Percentiles rank a stretch among this genome's conserved stretches.
These are phyloP conservation scores for Diglossa cyanea DNA, from an alignment of 2,797 vertebrate genomes.

Conservation along the genomic window DNA sequence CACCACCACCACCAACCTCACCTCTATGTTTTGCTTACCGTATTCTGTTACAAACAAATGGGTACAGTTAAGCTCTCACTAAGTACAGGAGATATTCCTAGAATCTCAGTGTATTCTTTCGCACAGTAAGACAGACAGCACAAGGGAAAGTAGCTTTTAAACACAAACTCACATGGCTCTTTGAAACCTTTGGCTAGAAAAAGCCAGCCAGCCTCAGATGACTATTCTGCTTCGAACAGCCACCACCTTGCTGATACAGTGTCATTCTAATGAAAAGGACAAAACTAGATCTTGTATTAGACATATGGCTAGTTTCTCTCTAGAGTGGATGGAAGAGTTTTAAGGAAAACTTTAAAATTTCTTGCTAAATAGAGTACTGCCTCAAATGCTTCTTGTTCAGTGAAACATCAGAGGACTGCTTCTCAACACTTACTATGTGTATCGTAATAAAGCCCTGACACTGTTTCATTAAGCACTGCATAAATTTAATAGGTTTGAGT, in stretches of 20 bases:
- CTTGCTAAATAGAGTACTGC: not conserved
- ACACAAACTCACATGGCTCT: not conserved
- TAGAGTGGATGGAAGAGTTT: not conserved
- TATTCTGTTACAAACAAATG: conserved; percentile 37
- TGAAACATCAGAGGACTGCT: not conserved
- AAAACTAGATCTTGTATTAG: not conserved
- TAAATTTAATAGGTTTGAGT: not conserved
- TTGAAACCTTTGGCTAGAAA: not conserved
- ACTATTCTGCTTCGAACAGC: not conserved
- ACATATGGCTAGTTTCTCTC: not conserved
- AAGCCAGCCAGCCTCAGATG: not conserved
- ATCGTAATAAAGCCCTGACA: not conserved
- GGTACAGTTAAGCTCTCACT: not conserved
- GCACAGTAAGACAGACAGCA: conserved; percentile 2
- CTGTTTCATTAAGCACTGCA: not conserved
- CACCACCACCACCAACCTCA: not conserved
- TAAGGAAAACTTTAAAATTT: not conserved
- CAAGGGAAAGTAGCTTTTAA: not conserved
- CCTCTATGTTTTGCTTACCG: not conserved
- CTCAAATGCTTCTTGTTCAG: not conserved
- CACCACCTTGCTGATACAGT: not conserved
- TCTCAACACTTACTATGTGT: not conserved
- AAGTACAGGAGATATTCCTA: conserved; percentile 1
- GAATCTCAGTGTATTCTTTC: conserved; percentile 40
- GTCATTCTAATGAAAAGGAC: not conserved